A percentile compares a stretch with the other conserved stretches of the same genome.
Conservation (phyloP, 2,888 invertebrate genomes). For the Bugula neritina region DNA sequence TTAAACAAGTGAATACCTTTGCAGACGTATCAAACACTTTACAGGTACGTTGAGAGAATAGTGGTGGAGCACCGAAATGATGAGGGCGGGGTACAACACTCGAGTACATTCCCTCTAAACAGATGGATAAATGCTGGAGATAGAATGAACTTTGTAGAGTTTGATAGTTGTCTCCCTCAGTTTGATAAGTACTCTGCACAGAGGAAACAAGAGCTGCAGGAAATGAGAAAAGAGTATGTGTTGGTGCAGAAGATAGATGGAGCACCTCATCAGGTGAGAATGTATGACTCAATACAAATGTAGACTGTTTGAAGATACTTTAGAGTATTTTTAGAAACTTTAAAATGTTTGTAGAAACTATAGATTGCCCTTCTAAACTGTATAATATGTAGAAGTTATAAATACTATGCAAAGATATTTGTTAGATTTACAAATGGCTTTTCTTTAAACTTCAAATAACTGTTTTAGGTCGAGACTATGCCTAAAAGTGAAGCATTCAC, state of each 20-base stretch:
- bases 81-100: not conserved
- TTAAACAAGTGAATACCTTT: too few relatives aligned
- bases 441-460: too few relatives aligned
- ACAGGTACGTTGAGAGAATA: not conserved
- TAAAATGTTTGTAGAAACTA: too few relatives aligned
- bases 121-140: constrained; percentile 46
- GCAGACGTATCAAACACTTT: too few relatives aligned
- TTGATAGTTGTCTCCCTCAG: constrained; percentile 53
- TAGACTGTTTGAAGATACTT: too few relatives aligned
- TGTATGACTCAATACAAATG: too few relatives aligned
- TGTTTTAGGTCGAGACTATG: not conserved
- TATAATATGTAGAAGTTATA: too few relatives aligned
- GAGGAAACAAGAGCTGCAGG: constrained; percentile 46
- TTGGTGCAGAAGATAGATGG: constrained; percentile 35
- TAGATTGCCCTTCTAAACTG: too few relatives aligned
- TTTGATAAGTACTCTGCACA: constrained; percentile 48
- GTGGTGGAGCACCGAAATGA: not conserved
- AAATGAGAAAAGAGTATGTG: constrained; percentile 44
- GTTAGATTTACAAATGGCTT: too few relatives aligned
- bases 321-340: too few relatives aligned
- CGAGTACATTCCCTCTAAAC: constrained; percentile 43
- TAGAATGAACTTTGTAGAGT: constrained; percentile 27
- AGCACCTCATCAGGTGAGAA: constrained; percentile 40
- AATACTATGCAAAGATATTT: too few relatives aligned
- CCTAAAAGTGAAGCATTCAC: not conserved